phyloP scores from a whole-genome alignment of 2,797 vertebrate genomes.

The Tragelaphus oryx region DNA sequence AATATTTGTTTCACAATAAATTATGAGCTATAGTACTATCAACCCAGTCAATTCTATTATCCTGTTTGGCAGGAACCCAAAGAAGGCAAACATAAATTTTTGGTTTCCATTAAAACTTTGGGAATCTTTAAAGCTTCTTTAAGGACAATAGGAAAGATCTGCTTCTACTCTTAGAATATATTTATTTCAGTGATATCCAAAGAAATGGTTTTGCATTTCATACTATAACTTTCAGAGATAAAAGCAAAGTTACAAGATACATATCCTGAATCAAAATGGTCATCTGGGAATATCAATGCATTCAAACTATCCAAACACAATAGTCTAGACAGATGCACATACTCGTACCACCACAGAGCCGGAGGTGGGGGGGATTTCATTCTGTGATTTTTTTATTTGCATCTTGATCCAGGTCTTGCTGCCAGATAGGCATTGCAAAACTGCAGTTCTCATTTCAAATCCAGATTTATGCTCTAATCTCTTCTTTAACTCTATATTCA shows the following conservation, averaged over 20 bases:
- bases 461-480: neutral
- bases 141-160: neutral
- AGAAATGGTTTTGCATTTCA: constrained; percentile 7
- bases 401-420: neutral
- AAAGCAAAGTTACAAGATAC: neutral
- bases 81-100: constrained; percentile 23
- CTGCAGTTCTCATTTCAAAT: neutral
- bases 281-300: neutral
- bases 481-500: neutral
- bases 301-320: neutral
- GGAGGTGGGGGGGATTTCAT: neutral
- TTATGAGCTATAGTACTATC: neutral
- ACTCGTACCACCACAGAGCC: neutral
- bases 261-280: neutral
- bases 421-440: neutral
- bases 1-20: constrained; percentile 42
- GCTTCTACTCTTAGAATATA: neutral
- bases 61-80: neutral
- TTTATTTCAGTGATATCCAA: constrained; percentile 13
- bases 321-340: neutral
- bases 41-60: neutral
- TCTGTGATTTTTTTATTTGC: neutral
- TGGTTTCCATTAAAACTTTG: constrained; percentile 17
- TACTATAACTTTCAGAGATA: neutral
- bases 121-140: constrained; percentile 14